phyloP scores from a whole-genome alignment of 2,797 vertebrate species.

The Acrossocheilus wenchowensis region DNA sequence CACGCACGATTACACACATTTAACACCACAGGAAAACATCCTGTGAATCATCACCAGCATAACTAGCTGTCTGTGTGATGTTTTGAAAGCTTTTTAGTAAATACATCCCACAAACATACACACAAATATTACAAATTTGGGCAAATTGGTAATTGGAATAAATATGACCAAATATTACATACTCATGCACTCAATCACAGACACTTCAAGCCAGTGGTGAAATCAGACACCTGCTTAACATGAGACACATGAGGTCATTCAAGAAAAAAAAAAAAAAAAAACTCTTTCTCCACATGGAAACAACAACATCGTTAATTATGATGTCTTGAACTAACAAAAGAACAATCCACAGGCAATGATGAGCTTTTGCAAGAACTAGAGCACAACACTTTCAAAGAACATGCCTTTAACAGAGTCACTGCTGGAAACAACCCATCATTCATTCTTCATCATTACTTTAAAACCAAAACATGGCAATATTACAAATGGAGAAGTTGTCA shows the following conservation, averaged over 20 bases:
- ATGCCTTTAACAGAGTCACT: conserved; percentile 1
- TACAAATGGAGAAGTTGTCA: background rate
- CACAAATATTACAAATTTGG: background rate
- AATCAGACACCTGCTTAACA: conserved; percentile 33
- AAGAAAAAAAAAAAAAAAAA: background rate
- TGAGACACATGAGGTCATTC: conserved; percentile 28
- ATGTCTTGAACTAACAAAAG: conserved; percentile 47
- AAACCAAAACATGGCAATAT: background rate
- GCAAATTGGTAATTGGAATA: background rate
- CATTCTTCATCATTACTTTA: background rate
- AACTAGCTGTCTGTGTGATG: background rate
- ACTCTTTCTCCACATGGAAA: conserved; percentile 26
- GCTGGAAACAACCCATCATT: background rate
- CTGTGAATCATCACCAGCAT: conserved; percentile 40
- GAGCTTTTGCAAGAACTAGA: background rate
- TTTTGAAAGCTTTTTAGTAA: background rate
- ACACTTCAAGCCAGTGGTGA: background rate
- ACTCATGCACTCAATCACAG: background rate
- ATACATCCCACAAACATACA: background rate
- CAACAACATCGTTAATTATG: conserved; percentile 49
- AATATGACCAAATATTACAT: background rate
- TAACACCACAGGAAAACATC: conserved; percentile 55
- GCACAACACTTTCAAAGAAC: background rate
- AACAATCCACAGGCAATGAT: conserved; percentile 25
- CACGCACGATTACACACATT: conserved; percentile 22